These are phyloP conservation scores for Reticulitermes lucifugus DNA, from an alignment of 2,888 invertebrate genomes.

Conservation along the genomic window DNA sequence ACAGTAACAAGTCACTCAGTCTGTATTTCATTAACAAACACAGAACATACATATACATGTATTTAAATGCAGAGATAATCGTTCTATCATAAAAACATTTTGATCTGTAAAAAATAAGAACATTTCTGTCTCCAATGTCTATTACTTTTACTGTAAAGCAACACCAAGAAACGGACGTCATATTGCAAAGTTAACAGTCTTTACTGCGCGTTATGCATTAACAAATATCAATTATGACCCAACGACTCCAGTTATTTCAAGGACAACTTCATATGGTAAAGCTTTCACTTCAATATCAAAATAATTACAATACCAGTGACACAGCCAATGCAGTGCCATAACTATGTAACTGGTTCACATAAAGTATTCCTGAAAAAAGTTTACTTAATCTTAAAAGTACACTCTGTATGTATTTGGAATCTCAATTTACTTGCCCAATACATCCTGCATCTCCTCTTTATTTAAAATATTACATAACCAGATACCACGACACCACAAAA, in stretches of 20 bases:
- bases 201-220: neutral
- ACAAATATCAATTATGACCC: neutral
- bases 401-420: too few species aligned
- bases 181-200: neutral
- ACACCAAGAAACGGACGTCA: neutral
- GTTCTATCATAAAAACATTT: neutral
- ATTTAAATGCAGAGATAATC: constrained; percentile 2
- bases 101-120: neutral
- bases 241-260: neutral
- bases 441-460: too few species aligned
- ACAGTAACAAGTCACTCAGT: constrained; percentile 14
- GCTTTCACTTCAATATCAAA: constrained; percentile 2
- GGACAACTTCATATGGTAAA: neutral
- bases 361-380: too few species aligned
- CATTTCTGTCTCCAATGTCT: neutral
- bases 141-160: neutral
- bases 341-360: too few species aligned
- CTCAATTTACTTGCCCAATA: too few species aligned
- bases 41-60: neutral
- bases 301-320: neutral
- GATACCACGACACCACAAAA: neutral
- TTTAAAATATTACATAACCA: neutral
- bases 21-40: constrained; percentile 20
- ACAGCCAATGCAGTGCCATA: too few species aligned
- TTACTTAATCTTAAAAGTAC: too few species aligned